Base-by-base conservation (phyloP, 2,797 vertebrate species). In the Esox lucius region DNA sequence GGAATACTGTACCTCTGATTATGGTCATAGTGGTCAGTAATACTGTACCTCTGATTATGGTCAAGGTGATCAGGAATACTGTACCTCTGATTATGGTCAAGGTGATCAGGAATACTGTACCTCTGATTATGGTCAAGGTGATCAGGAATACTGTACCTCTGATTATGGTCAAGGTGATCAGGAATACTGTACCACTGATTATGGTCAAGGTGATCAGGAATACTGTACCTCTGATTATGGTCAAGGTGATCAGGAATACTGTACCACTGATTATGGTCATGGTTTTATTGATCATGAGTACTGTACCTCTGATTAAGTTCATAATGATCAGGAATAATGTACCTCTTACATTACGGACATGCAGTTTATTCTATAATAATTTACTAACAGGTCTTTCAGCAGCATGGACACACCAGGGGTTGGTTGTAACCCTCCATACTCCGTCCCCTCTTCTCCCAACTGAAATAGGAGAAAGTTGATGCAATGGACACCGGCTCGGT, bases 381-480 rank as follows among this genome's bases (percentile, higher is more conserved):
- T 85, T 87, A 86, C 85, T 80, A 86, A 86, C 73, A 75, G 35
- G 8, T 22, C 48, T 53, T 69, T 39, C 53, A 62, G 19, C 24
- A 49, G 56, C 65, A 33, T 51, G 24, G 53, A 64, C 46, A 53
- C 46, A 5, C 8, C 17, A 51, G 49, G 49, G 49, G 16, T n/a
- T 59, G 2, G n/a, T 59, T 68, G 2, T 65, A 65, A 65, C 61
- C 46, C 68, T 68, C 78, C 66, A 79, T 72, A 51, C 51, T 33
- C 48, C 42, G 24, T 3, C 49, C 31, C 13, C 76, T 70, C 53
- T 62, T 70, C 66, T 74, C 16, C 61, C 16, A 71, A 71, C 19
- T 72, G 85, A 86, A 90, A 91, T 74, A 51, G 80, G 78, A 90
- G 88, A 88, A 85, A 86, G 86, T 89, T 74, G 77, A 81, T 64